Conservation (phyloP, 2,888 invertebrate species). For the Hyalella azteca region DNA sequence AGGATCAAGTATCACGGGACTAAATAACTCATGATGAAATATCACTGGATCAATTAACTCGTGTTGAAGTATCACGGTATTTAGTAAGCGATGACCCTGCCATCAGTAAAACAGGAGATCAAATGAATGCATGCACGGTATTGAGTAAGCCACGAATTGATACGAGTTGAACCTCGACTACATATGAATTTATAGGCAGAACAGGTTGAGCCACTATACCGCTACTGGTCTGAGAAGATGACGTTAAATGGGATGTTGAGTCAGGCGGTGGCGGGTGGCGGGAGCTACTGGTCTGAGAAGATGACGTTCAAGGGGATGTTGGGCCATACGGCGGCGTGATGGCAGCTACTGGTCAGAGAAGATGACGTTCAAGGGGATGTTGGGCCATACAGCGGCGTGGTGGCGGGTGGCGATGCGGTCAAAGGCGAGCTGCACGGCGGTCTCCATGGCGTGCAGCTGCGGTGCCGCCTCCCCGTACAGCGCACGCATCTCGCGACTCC, state of each 20-base stretch:
- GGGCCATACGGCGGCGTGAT: conserved; percentile 54
- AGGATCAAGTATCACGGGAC: too few relatives aligned
- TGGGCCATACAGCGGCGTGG: conserved; percentile 54
- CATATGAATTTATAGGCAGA: too few relatives aligned
- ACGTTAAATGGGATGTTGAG: conserved; percentile 54
- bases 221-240: conserved; percentile 4
- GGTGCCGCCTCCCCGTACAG: conserved; percentile 52
- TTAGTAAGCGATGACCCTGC: too few relatives aligned
- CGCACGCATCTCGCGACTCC: conserved; percentile 52
- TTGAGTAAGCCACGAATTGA: too few relatives aligned
- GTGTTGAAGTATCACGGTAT: too few relatives aligned
- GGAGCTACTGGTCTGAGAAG: conserved; percentile 7
- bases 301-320: conserved; percentile 50
- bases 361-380: conserved; percentile 47
- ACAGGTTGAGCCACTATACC: too few relatives aligned
- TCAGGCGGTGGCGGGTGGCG: conserved; percentile 51
- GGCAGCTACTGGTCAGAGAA: conserved; percentile 11
- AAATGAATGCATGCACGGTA: too few relatives aligned
- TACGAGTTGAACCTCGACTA: too few relatives aligned
- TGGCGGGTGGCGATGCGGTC: conserved; percentile 46
- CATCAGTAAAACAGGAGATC: too few relatives aligned
- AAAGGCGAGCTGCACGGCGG: conserved; percentile 55
- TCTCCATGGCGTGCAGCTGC: conserved; percentile 56
- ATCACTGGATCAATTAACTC: too few relatives aligned
- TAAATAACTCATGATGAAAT: too few relatives aligned